These are phyloP conservation scores for Orchestia grillus DNA, from an alignment of 1,140 invertebrate species.

Conservation along the genomic window DNA sequence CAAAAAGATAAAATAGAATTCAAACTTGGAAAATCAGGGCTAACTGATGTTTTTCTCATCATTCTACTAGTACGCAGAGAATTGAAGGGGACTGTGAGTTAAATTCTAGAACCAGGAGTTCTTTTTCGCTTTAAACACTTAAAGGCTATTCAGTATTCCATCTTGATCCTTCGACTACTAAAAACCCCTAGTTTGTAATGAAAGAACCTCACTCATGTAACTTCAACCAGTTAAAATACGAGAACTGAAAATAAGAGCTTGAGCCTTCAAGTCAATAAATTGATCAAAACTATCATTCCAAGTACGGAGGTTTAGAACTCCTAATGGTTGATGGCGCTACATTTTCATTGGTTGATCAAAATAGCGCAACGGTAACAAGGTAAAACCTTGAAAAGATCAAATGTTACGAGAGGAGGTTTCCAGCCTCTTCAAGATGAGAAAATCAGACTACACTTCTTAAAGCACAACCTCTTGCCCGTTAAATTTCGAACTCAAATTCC, in stretches of 20 bases:
- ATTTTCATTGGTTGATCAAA: background rate
- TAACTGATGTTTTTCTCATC: background rate
- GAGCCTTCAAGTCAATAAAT: background rate
- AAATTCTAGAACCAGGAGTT: background rate
- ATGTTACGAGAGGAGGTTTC: slow-evolving; percentile 32
- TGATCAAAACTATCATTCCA: background rate
- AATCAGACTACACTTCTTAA: background rate
- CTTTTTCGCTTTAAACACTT: background rate
- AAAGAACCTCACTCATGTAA: background rate
- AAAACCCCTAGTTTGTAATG: background rate
- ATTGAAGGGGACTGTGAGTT: background rate
- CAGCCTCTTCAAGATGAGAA: background rate
- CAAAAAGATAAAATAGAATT: background rate
- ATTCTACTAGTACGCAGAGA: background rate
- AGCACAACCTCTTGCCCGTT: background rate
- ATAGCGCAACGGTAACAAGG: background rate
- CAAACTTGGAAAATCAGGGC: no score
- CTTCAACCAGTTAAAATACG: background rate
- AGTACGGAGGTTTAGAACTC: background rate
- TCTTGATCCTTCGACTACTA: no score
- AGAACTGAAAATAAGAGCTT: background rate
- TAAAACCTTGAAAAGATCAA: slow-evolving; percentile 23
- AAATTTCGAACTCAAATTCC: background rate
- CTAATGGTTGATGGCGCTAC: background rate
- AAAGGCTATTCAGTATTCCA: background rate